These are phyloP conservation scores for Syngnathoides biaculeatus DNA, from an alignment of 2,113 vertebrate species.

Conservation along the genomic window DNA sequence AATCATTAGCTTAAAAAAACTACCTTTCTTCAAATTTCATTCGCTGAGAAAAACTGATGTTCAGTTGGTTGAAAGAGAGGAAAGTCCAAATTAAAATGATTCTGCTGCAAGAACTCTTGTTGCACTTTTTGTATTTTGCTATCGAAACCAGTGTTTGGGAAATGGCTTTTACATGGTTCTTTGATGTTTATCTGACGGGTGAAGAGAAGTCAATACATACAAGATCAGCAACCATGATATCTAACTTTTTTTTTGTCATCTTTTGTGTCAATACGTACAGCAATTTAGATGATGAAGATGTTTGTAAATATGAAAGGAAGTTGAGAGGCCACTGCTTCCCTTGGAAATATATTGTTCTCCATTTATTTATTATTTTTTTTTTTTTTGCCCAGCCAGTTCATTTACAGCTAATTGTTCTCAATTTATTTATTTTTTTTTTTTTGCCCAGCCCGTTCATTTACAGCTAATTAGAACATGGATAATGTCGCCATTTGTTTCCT, in stretches of 20 bases:
- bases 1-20: slow-evolving; percentile 13
- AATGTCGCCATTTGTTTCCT: neutral
- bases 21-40: neutral
- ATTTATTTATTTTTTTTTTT: neutral
- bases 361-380: too few relatives aligned
- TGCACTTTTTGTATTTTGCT: slow-evolving; percentile 2
- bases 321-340: neutral
- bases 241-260: neutral
- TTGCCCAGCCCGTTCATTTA: neutral
- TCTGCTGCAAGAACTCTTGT: neutral
- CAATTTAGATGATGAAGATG: neutral
- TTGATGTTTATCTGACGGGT: neutral
- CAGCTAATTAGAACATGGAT: neutral
- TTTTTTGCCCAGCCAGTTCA: neutral
- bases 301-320: slow-evolving; percentile 9
- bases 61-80: neutral
- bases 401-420: neutral
- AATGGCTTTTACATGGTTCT: slow-evolving; percentile 12
- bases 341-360: slow-evolving; percentile 14
- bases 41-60: neutral
- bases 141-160: slow-evolving; percentile 55
- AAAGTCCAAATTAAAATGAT: neutral
- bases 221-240: neutral
- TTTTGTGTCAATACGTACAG: neutral
- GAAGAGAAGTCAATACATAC: neutral